A percentile compares a stretch with the other conserved stretches of the same genome.
Evolutionary conservation across 2,113 vertebrate genomes (phyloP).

Genomic region (Pollachius pollachius): DNA sequence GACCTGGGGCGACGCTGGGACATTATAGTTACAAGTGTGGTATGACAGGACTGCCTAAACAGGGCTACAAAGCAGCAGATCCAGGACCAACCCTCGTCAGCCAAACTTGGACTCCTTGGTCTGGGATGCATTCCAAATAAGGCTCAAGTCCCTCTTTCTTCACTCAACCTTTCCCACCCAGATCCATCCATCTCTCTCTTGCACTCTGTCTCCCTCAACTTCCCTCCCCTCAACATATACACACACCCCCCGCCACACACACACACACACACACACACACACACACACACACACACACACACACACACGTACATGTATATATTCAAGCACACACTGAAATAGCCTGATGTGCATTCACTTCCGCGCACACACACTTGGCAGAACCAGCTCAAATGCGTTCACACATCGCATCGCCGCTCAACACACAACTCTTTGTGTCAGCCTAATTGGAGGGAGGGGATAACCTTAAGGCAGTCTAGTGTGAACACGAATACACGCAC

Average conservation of each 20-base stretch:
- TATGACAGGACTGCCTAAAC: conserved; percentile 30
- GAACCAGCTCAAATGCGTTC: conserved; percentile 61
- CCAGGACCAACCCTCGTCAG: conserved; percentile 44
- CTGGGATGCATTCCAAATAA: conserved; percentile 58
- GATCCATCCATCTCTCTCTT: conserved; percentile 40
- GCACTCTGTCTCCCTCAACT: conserved; percentile 4
- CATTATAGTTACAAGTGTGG: conserved; percentile 19
- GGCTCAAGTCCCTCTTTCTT: conserved; percentile 51
- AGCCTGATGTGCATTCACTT: neutral
- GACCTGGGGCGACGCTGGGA: neutral
- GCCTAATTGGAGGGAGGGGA: conserved; percentile 51
- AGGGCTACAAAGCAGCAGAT: conserved; percentile 39
- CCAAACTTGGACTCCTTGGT: conserved; percentile 50
- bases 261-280: neutral
- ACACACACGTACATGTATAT: conserved; percentile 12
- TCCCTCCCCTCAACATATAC: neutral
- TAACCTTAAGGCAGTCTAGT: conserved; percentile 12
- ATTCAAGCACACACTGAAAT: conserved; percentile 18
- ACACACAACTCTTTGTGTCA: conserved; percentile 74
- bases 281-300: conserved; percentile 12
- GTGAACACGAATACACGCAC: conserved; percentile 1
- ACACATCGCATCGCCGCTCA: conserved; percentile 66
- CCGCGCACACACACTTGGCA: conserved; percentile 53
- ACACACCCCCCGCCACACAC: neutral
- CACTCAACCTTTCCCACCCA: conserved; percentile 35